These are phyloP conservation scores for Dufourea novaeangliae DNA, from an alignment of 1,140 invertebrate genomes.

Conservation along the genomic window DNA sequence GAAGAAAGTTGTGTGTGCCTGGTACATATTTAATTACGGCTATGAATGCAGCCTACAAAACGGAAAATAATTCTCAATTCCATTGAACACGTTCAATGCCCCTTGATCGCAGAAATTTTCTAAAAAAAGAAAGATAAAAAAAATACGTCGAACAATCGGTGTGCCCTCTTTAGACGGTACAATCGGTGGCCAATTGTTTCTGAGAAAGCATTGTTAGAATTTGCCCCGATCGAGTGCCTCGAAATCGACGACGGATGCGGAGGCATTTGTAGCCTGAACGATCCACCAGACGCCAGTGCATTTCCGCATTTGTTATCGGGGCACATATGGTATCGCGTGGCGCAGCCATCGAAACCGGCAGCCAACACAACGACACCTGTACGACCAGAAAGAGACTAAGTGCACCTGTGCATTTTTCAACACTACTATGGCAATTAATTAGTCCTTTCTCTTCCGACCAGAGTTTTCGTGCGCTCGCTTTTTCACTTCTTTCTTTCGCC, in stretches of 20 bases:
- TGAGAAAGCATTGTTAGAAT: constrained; percentile 11
- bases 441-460: constrained; percentile 37
- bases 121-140: not conserved
- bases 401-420: constrained; percentile 54
- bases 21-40: too few relatives aligned
- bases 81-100: not conserved
- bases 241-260: not conserved
- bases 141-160: constrained; percentile 1
- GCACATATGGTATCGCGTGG: not conserved
- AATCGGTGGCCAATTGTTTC: constrained; percentile 19
- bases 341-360: constrained; percentile 16
- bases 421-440: constrained; percentile 54
- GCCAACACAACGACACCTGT: constrained; percentile 17
- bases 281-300: not conserved
- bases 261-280: constrained; percentile 32
- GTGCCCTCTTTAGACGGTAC: not conserved
- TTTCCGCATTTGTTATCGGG: constrained; percentile 36
- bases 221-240: not conserved
- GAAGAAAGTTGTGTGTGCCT: too few relatives aligned
- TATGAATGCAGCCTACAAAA: not conserved
- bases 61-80: not conserved
- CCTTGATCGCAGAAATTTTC: not conserved
- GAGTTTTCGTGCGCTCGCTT: constrained; percentile 6
- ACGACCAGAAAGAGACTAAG: not conserved
- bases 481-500: constrained; percentile 34